phyloP scores from a whole-genome alignment of 2,888 invertebrate species.

The Cryptocephalus moraei region DNA sequence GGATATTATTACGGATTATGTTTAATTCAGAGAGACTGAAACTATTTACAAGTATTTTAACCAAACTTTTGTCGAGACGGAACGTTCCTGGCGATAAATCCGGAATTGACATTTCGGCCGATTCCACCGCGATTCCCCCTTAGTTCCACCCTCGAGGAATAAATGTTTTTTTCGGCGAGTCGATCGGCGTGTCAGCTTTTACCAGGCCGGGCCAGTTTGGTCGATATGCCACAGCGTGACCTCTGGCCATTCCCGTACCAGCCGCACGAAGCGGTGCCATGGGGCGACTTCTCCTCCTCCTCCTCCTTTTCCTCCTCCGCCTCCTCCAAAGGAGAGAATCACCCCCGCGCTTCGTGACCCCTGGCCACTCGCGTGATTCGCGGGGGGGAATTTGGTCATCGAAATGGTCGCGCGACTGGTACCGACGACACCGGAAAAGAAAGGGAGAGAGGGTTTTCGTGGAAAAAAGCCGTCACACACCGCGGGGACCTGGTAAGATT shows the following conservation, averaged over 20 bases:
- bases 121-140: too few relatives aligned
- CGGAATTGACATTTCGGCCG: too few relatives aligned
- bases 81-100: too few relatives aligned
- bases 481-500: too few relatives aligned
- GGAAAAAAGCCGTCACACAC: constrained; percentile 1
- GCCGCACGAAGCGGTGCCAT: constrained; percentile 24
- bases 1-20: too few relatives aligned
- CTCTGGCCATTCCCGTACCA: constrained; percentile 37
- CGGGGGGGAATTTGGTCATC: constrained; percentile 18
- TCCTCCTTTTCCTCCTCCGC: too few relatives aligned
- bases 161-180: constrained; percentile 1
- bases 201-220: constrained; percentile 24
- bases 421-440: constrained; percentile 18
- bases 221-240: constrained; percentile 33
- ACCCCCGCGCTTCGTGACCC: constrained; percentile 28
- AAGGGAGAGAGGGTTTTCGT: constrained; percentile 13
- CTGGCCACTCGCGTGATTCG: constrained; percentile 34
- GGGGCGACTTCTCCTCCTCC: constrained; percentile 20
- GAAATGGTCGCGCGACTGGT: constrained; percentile 14
- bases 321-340: constrained; percentile 4
- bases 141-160: not conserved
- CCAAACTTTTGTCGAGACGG: too few relatives aligned
- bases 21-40: too few relatives aligned
- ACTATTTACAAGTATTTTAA: too few relatives aligned
- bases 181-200: constrained; percentile 5